Percentiles rank a stretch among this genome's conserved stretches.
These are phyloP conservation scores for Atethmia centrago DNA, from an alignment of 2,888 invertebrate genomes.

Conservation along the genomic window DNA sequence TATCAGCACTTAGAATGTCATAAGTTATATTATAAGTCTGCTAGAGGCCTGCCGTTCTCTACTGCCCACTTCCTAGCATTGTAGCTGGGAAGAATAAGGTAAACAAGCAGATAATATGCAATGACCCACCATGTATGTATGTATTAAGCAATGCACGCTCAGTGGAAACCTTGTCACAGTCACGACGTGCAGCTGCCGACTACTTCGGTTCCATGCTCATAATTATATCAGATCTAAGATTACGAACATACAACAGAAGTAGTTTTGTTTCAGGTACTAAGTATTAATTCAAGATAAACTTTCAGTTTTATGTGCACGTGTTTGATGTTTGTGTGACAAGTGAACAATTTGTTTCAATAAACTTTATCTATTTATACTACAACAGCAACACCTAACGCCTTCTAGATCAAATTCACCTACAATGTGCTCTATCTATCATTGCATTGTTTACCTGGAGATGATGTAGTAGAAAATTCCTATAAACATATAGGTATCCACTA, in stretches of 20 bases:
- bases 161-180: background rate
- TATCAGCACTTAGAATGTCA: background rate
- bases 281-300: too few relatives aligned
- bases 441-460: background rate
- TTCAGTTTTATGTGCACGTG: too few relatives aligned
- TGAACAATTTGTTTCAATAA: background rate
- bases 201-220: background rate
- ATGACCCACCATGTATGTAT: background rate
- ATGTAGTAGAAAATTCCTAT: background rate
- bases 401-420: background rate
- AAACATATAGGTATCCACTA: background rate
- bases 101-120: background rate
- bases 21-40: background rate
- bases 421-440: conserved; percentile 8
- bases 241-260: too few relatives aligned
- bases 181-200: background rate
- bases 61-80: too few relatives aligned
- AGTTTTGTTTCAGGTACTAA: background rate
- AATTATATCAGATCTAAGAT: too few relatives aligned
- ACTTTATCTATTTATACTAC: background rate
- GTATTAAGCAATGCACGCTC: background rate
- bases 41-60: background rate
- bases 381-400: background rate
- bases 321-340: background rate
- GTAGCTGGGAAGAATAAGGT: background rate